phyloP scores from a whole-genome alignment of 1,140 invertebrate species.

The Plodia interpunctella region DNA sequence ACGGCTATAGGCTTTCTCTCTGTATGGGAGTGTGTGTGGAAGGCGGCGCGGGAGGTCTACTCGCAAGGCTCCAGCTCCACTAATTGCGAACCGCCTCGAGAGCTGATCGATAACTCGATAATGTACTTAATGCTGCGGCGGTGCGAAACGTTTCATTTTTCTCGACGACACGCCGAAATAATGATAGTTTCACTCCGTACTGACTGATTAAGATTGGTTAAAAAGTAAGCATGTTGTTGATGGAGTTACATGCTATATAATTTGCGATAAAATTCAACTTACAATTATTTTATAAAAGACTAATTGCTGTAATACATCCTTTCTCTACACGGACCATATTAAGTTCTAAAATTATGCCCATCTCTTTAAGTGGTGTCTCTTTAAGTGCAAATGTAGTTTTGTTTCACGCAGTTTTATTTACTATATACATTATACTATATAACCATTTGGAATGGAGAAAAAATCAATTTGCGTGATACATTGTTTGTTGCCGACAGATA shows the following conservation, averaged over 20 bases:
- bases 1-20: background rate
- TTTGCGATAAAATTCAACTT: background rate
- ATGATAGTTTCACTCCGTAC: slow-evolving; percentile 17
- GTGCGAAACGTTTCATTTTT: slow-evolving; percentile 51
- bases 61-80: slow-evolving; percentile 42
- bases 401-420: no score
- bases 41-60: slow-evolving; percentile 60
- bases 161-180: slow-evolving; percentile 36
- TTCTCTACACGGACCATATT: no score
- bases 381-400: no score
- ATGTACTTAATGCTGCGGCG: slow-evolving; percentile 57
- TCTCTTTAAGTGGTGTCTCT: no score
- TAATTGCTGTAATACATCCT: no score
- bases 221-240: slow-evolving; percentile 8
- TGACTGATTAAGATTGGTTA: slow-evolving; percentile 20
- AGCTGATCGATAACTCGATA: slow-evolving; percentile 68
- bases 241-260: background rate
- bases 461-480: background rate
- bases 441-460: background rate
- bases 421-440: no score
- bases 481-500: background rate
- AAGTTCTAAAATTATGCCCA: no score
- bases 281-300: background rate
- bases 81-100: slow-evolving; percentile 65
- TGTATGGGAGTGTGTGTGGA: slow-evolving; percentile 6